Conservation (phyloP, 2,888 invertebrate species). For the Venusia cambrica region DNA sequence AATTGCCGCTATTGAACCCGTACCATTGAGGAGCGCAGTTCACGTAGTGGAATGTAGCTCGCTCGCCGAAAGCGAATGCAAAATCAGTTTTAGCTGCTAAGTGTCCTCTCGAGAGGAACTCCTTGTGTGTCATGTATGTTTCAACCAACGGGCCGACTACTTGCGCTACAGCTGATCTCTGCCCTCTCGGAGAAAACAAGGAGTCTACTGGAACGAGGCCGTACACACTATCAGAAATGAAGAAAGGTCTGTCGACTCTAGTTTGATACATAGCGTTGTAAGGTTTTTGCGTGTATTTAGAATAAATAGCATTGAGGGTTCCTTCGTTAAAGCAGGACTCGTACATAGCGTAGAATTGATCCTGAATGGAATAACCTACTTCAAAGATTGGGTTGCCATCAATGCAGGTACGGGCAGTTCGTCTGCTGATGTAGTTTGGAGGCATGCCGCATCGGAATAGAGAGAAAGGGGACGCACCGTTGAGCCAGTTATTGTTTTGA, state of each 20-base stretch:
- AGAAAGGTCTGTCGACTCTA: conserved; percentile 57
- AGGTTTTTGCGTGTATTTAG: conserved; percentile 64
- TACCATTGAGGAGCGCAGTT: conserved; percentile 87
- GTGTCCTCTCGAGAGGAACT: conserved; percentile 82
- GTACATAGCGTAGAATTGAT: conserved; percentile 55
- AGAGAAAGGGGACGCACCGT: conserved; percentile 44
- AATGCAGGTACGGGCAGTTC: conserved; percentile 55
- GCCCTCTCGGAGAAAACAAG: conserved; percentile 56
- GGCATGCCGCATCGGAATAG: conserved; percentile 47
- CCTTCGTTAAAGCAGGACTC: conserved; percentile 64
- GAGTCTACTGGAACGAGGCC: conserved; percentile 47
- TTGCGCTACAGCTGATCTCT: conserved; percentile 47
- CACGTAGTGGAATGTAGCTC: conserved; percentile 83
- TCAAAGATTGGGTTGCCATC: conserved; percentile 51
- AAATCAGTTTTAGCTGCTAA: conserved; percentile 84
- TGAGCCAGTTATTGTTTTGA: conserved; percentile 56
- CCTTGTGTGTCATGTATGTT: conserved; percentile 59
- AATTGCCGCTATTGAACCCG: conserved; percentile 81
- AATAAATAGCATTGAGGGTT: conserved; percentile 49
- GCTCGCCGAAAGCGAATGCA: conserved; percentile 80
- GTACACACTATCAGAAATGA: conserved; percentile 51
- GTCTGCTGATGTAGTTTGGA: conserved; percentile 49
- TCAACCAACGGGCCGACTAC: conserved; percentile 48
- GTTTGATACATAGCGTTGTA: conserved; percentile 66
- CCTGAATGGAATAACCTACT: conserved; percentile 59